Evolutionary conservation across 2,797 vertebrate genomes (phyloP).

Genomic region (Enteromius anoplus): DNA sequence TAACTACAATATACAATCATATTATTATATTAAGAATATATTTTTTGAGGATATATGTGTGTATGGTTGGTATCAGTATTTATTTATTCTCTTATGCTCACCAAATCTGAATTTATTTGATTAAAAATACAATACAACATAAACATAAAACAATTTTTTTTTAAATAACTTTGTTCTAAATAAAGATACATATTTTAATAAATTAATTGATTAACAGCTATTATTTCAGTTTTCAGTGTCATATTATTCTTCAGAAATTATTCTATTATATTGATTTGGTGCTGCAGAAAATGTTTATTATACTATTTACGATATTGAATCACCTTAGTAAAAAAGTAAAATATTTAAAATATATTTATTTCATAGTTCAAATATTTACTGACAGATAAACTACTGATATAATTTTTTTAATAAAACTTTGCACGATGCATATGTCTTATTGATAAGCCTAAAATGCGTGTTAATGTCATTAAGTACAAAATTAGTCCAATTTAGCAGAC

Average conservation of each 20-base stretch:
- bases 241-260: background rate
- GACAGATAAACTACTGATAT: too few species aligned
- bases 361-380: too few species aligned
- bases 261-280: background rate
- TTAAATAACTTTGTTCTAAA: background rate
- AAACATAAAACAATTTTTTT: background rate
- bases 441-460: too few species aligned
- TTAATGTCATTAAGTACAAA: too few species aligned
- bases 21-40: background rate
- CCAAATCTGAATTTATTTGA: background rate
- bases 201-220: background rate
- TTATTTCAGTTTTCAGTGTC: background rate
- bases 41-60: background rate
- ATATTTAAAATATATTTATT: too few species aligned
- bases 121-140: background rate
- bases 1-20: background rate
- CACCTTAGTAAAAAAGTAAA: too few species aligned
- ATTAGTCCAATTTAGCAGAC: too few species aligned
- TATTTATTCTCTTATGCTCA: background rate
- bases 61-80: background rate
- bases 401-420: too few species aligned
- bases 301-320: background rate
- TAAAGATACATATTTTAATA: background rate
- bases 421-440: too few species aligned
- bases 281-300: background rate